Conservation (phyloP, 2,888 invertebrate species). For the Drosophila trichaetosa region DNA sequence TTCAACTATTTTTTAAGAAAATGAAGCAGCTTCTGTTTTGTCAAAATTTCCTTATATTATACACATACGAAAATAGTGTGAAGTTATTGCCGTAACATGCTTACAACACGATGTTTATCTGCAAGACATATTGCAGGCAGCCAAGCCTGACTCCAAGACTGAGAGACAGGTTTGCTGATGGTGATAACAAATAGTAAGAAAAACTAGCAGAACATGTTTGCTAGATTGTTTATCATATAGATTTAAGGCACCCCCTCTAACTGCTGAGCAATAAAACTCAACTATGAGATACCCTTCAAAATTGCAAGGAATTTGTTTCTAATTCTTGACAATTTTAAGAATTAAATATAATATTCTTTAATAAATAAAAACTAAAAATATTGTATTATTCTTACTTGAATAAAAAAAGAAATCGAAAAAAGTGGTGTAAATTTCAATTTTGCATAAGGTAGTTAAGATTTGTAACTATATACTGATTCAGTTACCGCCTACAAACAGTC, state of each 20-base stretch:
- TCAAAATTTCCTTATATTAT: conserved; percentile 44
- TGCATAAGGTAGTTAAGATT: background rate
- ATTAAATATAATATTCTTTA: background rate
- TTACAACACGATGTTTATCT: conserved; percentile 57
- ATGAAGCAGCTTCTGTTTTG: background rate
- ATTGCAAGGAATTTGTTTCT: background rate
- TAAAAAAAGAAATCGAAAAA: background rate
- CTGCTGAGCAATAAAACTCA: background rate
- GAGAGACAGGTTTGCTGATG: conserved; percentile 1
- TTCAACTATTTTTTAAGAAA: background rate
- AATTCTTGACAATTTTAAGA: background rate
- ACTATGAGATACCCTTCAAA: conserved; percentile 15
- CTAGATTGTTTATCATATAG: conserved; percentile 44
- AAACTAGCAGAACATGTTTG: conserved; percentile 12
- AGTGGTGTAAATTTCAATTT: background rate
- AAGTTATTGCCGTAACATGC: conserved; percentile 31
- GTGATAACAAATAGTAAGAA: conserved; percentile 13
- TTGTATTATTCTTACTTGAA: background rate
- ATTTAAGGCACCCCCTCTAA: conserved; percentile 29
- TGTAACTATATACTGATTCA: background rate
- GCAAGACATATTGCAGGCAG: conserved; percentile 50
- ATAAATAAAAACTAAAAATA: background rate
- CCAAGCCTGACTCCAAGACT: conserved; percentile 8
- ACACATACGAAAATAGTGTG: conserved; percentile 24
- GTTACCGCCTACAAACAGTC: background rate